phyloP scores from a whole-genome alignment of 2,888 invertebrate genomes.

The Rhingia rostrata region DNA sequence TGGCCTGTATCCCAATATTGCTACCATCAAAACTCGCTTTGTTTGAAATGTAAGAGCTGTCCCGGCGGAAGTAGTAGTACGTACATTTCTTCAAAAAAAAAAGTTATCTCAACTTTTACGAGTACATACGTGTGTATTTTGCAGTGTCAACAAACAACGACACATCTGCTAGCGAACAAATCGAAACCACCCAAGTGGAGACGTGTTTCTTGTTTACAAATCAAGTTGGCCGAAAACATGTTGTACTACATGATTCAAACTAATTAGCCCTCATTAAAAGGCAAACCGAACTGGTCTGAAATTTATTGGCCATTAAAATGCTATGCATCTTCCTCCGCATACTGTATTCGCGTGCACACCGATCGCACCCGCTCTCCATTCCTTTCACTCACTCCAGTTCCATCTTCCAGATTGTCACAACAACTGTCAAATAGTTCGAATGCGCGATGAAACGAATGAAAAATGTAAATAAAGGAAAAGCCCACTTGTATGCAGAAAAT shows the following conservation, averaged over 20 bases:
- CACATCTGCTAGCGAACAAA: slow-evolving; percentile 26
- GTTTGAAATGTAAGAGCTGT: not conserved
- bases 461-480: slow-evolving; percentile 53
- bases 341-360: slow-evolving; percentile 23
- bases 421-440: slow-evolving; percentile 62
- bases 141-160: slow-evolving; percentile 33
- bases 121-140: slow-evolving; percentile 4
- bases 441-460: slow-evolving; percentile 52
- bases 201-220: slow-evolving; percentile 32
- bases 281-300: slow-evolving; percentile 39
- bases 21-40: too few species aligned
- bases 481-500: slow-evolving; percentile 50
- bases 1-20: too few species aligned
- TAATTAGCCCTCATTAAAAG: slow-evolving; percentile 56
- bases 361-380: not conserved
- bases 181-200: slow-evolving; percentile 37
- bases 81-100: not conserved
- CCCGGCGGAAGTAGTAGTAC: not conserved
- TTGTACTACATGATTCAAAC: slow-evolving; percentile 61
- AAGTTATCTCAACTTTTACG: not conserved
- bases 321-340: slow-evolving; percentile 56
- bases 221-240: slow-evolving; percentile 55
- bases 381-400: slow-evolving; percentile 33
- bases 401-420: slow-evolving; percentile 64
- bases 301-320: slow-evolving; percentile 63